Base-by-base conservation (phyloP, 2,888 invertebrate genomes). In the Periphyllus acericola region DNA sequence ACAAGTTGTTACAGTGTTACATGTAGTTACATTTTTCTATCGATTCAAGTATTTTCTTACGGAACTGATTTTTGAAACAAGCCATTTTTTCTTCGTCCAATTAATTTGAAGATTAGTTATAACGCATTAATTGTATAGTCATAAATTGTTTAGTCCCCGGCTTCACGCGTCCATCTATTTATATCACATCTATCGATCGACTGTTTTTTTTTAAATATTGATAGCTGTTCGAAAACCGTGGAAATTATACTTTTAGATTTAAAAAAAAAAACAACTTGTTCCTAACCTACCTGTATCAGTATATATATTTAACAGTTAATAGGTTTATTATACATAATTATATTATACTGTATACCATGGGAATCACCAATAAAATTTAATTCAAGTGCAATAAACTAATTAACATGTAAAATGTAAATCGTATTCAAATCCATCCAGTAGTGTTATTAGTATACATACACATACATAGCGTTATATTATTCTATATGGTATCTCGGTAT, bases 351-450 rank as follows among this genome's bases (percentile, higher is more conserved):
- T 29, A 46, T 6, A 60, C 74, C 40, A 29, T 46, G 75, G 32
- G 66, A 84, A 84, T 46, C 46, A 25, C 76, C n/a, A 75, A 74
- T 84, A 84, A 40, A 76, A 66, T 84, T 76, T 46, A 66, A 84
- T 84, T 76, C 76, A 17, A 76, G 83, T 46, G 83, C 66, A 84
- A 76, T 76, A 84, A 84, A 84, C 84, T 84, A 46, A 83, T 83
- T 83, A 60, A 32, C 29, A 60, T 83, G 32, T 83, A 72, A 71
- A 72, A 71, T 71, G 34, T 83, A 72, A 82, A 83, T 52, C 34
- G 82, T 83, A 83, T 83, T 72, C 34, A 55, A 72, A 55, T 83
- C 72, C 14, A 46, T 21, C 19, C 25, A 1, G 19, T n/a, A 25
- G 29, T 71, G 3, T 34, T 81, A 46, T 46, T 46, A 36, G 3